Percentiles rank a stretch among this genome's conserved stretches.
Evolutionary conservation across 2,888 invertebrate genomes (phyloP).

Genomic region (Priocnemis perturbator): DNA sequence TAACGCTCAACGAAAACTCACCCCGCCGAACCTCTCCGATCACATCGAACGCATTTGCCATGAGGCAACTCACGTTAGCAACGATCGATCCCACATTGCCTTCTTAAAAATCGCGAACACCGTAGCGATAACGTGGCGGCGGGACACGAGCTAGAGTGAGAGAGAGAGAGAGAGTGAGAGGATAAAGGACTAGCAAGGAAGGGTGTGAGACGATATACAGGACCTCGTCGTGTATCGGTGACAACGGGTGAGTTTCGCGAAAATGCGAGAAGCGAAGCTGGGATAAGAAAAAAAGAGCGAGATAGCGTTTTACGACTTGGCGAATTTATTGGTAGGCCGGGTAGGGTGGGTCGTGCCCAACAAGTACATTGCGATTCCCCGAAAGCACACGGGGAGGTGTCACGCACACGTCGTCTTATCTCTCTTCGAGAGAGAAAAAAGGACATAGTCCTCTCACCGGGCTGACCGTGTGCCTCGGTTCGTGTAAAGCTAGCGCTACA

Average conservation of each 20-base stretch:
- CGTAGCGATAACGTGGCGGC: not conserved
- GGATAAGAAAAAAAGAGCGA: slow-evolving; percentile 30
- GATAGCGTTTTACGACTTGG: slow-evolving; percentile 67
- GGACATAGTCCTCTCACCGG: slow-evolving; percentile 38
- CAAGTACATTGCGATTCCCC: slow-evolving; percentile 69
- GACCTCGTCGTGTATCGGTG: not conserved
- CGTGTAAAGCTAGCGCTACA: slow-evolving; percentile 63
- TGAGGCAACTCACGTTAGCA: no score
- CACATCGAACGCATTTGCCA: no score
- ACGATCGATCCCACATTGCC: not conserved
- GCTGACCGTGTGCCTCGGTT: slow-evolving; percentile 52
- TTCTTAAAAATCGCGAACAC: not conserved
- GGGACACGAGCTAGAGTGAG: not conserved
- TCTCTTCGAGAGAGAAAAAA: slow-evolving; percentile 48
- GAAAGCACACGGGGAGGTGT: slow-evolving; percentile 60
- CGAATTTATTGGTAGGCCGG: slow-evolving; percentile 70
- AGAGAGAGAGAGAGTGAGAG: not conserved
- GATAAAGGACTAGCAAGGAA: not conserved
- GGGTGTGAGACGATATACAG: not conserved
- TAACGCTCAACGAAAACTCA: no score
- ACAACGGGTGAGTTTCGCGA: no score
- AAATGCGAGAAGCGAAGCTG: not conserved
- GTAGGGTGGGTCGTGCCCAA: slow-evolving; percentile 63
- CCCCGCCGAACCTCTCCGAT: no score
- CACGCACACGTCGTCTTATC: slow-evolving; percentile 52